Conservation (phyloP, 2,888 invertebrate species). For the Amblyjoppa fuscipennis region DNA sequence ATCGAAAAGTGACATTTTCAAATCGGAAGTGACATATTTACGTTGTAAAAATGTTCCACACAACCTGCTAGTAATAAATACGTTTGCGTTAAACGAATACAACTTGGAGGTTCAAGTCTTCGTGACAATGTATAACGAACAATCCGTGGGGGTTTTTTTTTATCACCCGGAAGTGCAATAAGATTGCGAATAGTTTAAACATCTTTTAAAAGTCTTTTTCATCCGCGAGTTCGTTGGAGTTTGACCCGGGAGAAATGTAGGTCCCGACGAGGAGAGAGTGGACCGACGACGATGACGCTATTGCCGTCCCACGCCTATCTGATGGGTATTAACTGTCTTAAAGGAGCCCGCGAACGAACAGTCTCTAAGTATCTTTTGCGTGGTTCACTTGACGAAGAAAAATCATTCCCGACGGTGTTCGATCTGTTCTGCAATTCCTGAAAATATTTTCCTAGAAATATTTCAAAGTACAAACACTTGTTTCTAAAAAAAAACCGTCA, state of each 20-base stretch:
- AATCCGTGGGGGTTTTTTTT: neutral
- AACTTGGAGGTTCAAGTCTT: neutral
- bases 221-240: conserved; percentile 47
- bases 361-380: conserved; percentile 67
- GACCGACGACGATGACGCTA: conserved; percentile 74
- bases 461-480: neutral
- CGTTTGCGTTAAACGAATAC: conserved; percentile 29
- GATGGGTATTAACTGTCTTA: conserved; percentile 45
- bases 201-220: conserved; percentile 32
- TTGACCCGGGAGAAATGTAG: conserved; percentile 64
- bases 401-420: conserved; percentile 2
- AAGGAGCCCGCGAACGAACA: conserved; percentile 60
- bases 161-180: neutral
- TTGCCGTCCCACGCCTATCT: conserved; percentile 74
- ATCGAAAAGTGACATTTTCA: neutral
- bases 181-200: neutral
- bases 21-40: neutral
- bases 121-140: neutral
- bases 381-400: conserved; percentile 51
- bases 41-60: no score
- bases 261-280: conserved; percentile 75
- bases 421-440: conserved; percentile 16
- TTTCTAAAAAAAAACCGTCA: conserved; percentile 10
- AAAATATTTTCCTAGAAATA: neutral
- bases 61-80: conserved; percentile 20